A percentile compares a stretch with the other conserved stretches of the same genome.
These are phyloP conservation scores for Hypomecis atomaria DNA, from an alignment of 2,888 invertebrate genomes.

Conservation along the genomic window DNA sequence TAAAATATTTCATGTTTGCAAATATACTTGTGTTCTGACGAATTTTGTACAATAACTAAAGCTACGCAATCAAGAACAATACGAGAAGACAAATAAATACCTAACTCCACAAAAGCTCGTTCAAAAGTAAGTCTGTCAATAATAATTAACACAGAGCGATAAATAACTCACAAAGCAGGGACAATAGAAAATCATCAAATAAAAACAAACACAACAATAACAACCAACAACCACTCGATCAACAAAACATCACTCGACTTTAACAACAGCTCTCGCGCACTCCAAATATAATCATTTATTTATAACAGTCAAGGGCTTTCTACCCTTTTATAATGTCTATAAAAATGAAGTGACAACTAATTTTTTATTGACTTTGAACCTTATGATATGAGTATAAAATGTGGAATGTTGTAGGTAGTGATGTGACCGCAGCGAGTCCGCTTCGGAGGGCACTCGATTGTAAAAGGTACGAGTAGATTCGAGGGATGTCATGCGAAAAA, in stretches of 20 bases:
- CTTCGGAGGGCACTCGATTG: constrained; percentile 26
- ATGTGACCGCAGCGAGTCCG: constrained; percentile 35
- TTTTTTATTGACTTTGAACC: constrained; percentile 32
- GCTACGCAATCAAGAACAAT: too few relatives aligned
- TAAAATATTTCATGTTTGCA: too few relatives aligned
- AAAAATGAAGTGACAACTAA: constrained; percentile 40
- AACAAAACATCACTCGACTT: constrained; percentile 35
- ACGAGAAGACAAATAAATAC: too few relatives aligned
- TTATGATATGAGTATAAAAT: constrained; percentile 27
- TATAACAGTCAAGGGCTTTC: constrained; percentile 47
- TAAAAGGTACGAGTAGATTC: constrained; percentile 31
- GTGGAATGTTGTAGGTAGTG: constrained; percentile 19
- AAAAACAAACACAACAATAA: constrained; percentile 35
- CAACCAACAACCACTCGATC: constrained; percentile 28
- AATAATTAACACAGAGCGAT: constrained; percentile 5
- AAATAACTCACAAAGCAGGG: constrained; percentile 7
- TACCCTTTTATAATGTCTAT: constrained; percentile 44
- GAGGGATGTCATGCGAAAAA: constrained; percentile 42
- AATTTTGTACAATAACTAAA: too few relatives aligned
- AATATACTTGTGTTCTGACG: too few relatives aligned
- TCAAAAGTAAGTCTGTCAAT: neutral
- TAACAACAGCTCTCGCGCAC: constrained; percentile 36
- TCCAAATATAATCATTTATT: constrained; percentile 49
- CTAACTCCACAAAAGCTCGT: too few relatives aligned
- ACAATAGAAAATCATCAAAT: constrained; percentile 38